Conservation (phyloP, 53 echinoderm and acorn worm species). For the Echinarachnius parma region DNA sequence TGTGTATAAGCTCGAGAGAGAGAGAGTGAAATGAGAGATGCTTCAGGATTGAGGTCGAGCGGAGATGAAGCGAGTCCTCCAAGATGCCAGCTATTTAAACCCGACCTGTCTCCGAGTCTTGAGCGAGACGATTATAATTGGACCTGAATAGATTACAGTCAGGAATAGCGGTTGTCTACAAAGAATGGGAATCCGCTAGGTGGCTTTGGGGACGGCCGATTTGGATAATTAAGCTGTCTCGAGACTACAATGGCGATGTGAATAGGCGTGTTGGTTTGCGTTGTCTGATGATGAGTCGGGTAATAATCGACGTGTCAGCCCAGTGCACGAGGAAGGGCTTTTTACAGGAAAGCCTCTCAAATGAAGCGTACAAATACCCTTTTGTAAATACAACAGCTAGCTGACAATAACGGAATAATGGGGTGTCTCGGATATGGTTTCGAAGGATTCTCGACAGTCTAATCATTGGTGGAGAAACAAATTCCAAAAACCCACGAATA, state of each 20-base stretch:
- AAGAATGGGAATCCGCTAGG: constrained; percentile 43
- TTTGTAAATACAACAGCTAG: constrained; percentile 35
- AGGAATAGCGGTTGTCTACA: constrained; percentile 47
- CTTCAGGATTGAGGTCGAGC: constrained; percentile 13
- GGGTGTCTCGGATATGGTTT: constrained; percentile 31
- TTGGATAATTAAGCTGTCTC: constrained; percentile 47
- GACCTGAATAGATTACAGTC: constrained; percentile 47
- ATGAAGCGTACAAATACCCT: constrained; percentile 24
- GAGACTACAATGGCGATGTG: constrained; percentile 22
- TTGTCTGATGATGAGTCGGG: constrained; percentile 40
- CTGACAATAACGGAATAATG: constrained; percentile 14
- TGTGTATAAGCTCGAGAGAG: no score
- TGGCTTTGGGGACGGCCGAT: constrained; percentile 34
- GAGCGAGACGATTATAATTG: constrained; percentile 52
- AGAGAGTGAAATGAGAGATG: no score
- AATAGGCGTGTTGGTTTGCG: constrained; percentile 22
- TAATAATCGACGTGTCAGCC: constrained; percentile 27
- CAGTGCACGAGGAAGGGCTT: constrained; percentile 8
- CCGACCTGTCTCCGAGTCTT: constrained; percentile 13
- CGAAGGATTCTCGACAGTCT: constrained; percentile 33
- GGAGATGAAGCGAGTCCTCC: no score
- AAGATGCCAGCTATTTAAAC: constrained; percentile 35
- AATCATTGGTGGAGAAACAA: constrained; percentile 26
- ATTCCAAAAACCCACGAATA: background rate
- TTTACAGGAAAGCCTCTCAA: constrained; percentile 38